These are phyloP conservation scores for Sinhomidia bicolor DNA, from an alignment of 2,888 invertebrate species.

Conservation along the genomic window DNA sequence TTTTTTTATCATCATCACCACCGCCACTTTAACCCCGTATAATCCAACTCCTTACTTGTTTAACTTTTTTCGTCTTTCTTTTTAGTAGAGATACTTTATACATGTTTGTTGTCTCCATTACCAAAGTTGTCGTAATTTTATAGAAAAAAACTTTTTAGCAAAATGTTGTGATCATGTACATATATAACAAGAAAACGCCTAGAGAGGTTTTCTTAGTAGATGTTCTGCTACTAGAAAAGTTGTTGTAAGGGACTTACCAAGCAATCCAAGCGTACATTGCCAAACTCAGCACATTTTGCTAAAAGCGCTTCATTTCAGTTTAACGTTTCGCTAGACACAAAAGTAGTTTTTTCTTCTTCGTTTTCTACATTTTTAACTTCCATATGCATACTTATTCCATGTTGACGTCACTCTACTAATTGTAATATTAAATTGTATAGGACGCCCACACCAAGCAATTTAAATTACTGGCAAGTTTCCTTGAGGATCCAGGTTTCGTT, in stretches of 20 bases:
- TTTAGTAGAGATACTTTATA: not conserved
- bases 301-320: conserved; percentile 6
- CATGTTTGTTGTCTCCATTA: no score
- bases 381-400: no score
- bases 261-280: conserved; percentile 7
- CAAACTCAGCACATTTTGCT: not conserved
- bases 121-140: no score
- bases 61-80: not conserved
- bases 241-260: not conserved
- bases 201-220: not conserved
- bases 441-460: no score
- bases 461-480: no score
- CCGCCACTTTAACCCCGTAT: not conserved
- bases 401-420: no score
- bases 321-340: not conserved
- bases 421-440: no score
- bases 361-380: no score
- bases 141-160: not conserved
- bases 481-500: no score
- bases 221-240: not conserved
- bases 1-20: not conserved
- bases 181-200: not conserved
- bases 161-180: not conserved
- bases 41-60: not conserved
- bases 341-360: not conserved